phyloP scores from a whole-genome alignment of 2,888 invertebrate species.

The Chesias legatella region DNA sequence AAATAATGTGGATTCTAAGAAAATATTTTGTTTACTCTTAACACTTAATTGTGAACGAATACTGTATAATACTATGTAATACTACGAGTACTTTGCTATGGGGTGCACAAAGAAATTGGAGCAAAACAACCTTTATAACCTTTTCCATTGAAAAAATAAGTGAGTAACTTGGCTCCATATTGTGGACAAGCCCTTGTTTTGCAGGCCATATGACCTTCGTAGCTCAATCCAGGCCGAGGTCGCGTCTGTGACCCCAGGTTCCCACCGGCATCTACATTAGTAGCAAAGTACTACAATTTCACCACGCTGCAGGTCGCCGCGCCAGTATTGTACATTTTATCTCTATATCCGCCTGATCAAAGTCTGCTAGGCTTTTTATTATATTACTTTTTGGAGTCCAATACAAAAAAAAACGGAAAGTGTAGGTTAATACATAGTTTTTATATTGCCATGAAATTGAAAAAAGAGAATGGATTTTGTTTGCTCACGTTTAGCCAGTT shows the following conservation, averaged over 20 bases:
- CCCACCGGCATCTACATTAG: conserved; percentile 34
- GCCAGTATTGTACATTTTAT: conserved; percentile 4
- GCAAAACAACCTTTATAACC: neutral
- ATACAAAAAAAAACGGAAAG: no score
- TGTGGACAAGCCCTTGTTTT: conserved; percentile 32
- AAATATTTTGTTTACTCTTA: no score
- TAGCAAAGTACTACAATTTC: conserved; percentile 30
- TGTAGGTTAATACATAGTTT: no score
- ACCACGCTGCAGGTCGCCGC: conserved; percentile 22
- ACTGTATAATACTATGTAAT: no score
- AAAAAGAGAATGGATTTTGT: no score
- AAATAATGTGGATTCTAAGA: no score
- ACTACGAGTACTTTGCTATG: no score
- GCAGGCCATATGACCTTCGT: conserved; percentile 49
- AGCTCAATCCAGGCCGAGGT: conserved; percentile 55
- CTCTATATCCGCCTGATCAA: conserved; percentile 20
- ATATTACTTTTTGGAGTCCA: no score
- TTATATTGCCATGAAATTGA: no score
- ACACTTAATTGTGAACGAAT: no score
- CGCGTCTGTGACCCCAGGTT: conserved; percentile 39
- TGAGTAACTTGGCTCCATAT: conserved; percentile 12
- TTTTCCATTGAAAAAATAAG: conserved; percentile 11
- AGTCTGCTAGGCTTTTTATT: conserved; percentile 11
- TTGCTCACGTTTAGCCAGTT: no score
- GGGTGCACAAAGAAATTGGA: no score